A percentile compares a stretch with the other conserved stretches of the same genome.
Evolutionary conservation across 2,797 vertebrate species (phyloP).

Genomic region (Sylvia borin): DNA sequence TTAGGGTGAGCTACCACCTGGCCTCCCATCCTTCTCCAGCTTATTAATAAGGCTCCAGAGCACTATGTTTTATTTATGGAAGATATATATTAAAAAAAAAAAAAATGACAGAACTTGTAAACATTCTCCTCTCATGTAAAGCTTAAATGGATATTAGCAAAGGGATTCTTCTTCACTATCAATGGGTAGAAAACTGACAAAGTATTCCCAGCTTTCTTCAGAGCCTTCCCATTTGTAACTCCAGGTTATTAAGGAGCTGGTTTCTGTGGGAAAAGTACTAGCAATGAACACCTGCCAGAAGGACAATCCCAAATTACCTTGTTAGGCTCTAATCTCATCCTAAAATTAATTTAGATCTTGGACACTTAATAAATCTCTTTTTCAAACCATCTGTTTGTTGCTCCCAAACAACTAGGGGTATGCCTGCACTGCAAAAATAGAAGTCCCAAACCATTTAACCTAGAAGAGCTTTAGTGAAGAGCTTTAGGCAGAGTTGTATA

Average conservation of each 20-base stretch:
- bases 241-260: neutral
- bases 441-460: neutral
- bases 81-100: neutral
- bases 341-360: constrained; percentile 49
- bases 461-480: neutral
- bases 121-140: neutral
- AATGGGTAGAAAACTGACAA: neutral
- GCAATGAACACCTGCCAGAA: constrained; percentile 40
- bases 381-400: constrained; percentile 43
- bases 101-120: neutral
- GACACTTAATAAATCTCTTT: constrained; percentile 51
- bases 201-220: constrained; percentile 14
- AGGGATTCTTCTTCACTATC: neutral
- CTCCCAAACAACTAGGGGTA: neutral
- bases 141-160: neutral
- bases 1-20: neutral
- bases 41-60: neutral
- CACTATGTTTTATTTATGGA: neutral
- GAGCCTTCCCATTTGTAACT: neutral
- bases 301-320: constrained; percentile 53
- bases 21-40: neutral
- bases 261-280: constrained; percentile 31
- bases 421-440: constrained; percentile 24
- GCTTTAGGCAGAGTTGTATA: neutral
- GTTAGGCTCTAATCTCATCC: constrained; percentile 21